Evolutionary conservation across 2,888 invertebrate genomes (phyloP).

Genomic region (Lasioglossum calceatum): DNA sequence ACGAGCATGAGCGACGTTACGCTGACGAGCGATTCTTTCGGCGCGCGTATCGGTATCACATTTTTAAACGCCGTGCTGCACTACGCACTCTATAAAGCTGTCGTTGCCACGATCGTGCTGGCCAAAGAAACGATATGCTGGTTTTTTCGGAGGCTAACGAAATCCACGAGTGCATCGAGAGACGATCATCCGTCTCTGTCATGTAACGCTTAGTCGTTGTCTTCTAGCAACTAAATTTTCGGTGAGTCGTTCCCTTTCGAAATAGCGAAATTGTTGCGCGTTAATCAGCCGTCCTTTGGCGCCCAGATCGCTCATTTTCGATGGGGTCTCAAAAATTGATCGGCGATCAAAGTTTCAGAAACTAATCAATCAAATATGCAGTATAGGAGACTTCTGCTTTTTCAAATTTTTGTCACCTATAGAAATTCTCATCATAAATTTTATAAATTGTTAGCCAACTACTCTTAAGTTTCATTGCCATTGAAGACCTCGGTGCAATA

Average conservation of each 20-base stretch:
- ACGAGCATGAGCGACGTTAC: conserved; percentile 43
- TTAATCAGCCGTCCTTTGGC: not conserved
- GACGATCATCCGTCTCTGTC: conserved; percentile 45
- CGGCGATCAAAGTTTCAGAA: not conserved
- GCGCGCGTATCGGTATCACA: conserved; percentile 66
- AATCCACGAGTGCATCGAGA: conserved; percentile 42
- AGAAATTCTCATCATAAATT: not conserved
- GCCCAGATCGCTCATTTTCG: not conserved
- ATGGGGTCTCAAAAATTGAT: not conserved
- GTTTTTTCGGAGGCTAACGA: conserved; percentile 61
- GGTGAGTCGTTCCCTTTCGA: conserved; percentile 25
- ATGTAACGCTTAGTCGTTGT: conserved; percentile 46
- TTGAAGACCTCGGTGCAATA: no score
- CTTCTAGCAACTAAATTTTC: conserved; percentile 55
- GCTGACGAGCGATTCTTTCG: conserved; percentile 64
- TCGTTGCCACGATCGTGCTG: conserved; percentile 70
- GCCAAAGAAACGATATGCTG: conserved; percentile 65
- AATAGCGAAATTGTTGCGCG: not conserved
- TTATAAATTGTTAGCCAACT: not conserved
- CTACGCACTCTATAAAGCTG: conserved; percentile 76
- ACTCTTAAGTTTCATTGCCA: not conserved
- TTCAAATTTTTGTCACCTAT: no score
- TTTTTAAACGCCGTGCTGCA: conserved; percentile 76
- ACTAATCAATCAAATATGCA: not conserved
- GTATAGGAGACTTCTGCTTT: not conserved